Evolutionary conservation across 1,140 invertebrate species (phyloP), one percentile per base, ranked within the genome.

Genomic region (Drosophila mayri): DNA sequence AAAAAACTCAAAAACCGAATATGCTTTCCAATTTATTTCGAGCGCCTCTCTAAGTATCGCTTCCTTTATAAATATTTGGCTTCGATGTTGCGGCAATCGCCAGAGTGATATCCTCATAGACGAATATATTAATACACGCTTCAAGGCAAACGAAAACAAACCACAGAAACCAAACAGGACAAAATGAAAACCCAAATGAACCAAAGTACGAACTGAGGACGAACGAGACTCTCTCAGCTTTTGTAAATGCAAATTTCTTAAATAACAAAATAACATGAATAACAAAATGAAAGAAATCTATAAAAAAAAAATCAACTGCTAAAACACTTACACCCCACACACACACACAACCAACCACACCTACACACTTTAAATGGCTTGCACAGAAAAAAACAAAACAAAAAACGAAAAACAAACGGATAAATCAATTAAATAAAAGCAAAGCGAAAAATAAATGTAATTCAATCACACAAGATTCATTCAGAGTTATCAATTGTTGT

Each of bases 111-210:
- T 91, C 90, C 82, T 74, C 66, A 79, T 80, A 76, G 87, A 77
- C 81, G 85, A 90, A 91, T 91, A 91, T 86, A 90, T 91, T 91
- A 91, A 91, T 87, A 90, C 84, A 91, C 88, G 81, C 83, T 91
- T 87, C 76, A 76, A 67, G 63, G 47, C 76, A 75, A 70, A 52
- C 16, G 64, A 66, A 76, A 60, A 70, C 71, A 73, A 82, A 32
- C 38, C 54, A 63, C 32, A 75, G 46, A 61, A 59, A 44, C 52
- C 3, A 50, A 59, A 61, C n/a, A 43, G 10, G 18, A 16, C 38
- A 11, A 49, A 2, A 64, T 46, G 54, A 30, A 40, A 59, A 64
- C 30, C 38, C 50, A 60, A 52, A 40, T 41, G 32, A 46, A 20
- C 43, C 37, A 4, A 20, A 54, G 30, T 14, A 54, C 52, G 55